Base-by-base conservation (phyloP, 2,888 invertebrate genomes). In the Sussaba pulchella region DNA sequence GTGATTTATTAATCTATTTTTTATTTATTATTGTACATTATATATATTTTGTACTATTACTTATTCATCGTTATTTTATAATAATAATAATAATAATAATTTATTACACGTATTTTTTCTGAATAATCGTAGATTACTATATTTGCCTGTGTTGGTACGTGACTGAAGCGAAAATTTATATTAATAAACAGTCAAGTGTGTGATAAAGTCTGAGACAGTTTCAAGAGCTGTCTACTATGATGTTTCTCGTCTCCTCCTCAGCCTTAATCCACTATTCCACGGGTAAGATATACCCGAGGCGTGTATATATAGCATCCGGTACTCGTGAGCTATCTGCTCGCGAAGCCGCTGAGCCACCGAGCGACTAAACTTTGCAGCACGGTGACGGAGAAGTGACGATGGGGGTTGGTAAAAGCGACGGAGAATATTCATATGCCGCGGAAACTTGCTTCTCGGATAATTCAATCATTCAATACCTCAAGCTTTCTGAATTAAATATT, bases 391-490 rank as follows among this genome's bases (percentile, higher is more conserved):
- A 5, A 50, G 50, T 50, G 50, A 50, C 50, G 50, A 50, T 6
- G 21, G 50, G 50, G 14, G 8, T 6, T 10, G 21, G 19, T 31
- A 31, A 31, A 31, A 31, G 14, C 47, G 47, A n/a, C 19, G 3
- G 19, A 36, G 36, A 59, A 71, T 59, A 71, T 71, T 59, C 70
- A 59, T 47, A 10, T 21, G 45, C 21, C 21, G 14, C 31, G 59
- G n/a, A 71, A 47, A 71, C 59, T 71, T 71, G 36, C 45, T 17
- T 21, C 19, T 21, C 47, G 47, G 59, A 47, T 59, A 47, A 72
- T 52, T 72, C 52, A 72, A 72, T 72, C 26, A 52, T 50, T 52
- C 26, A 41, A 26, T 52, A 41, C 61, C 39, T 45, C 70, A 10
- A 31, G 47, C 6, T 4, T 39, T 31, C 47, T 24, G 14, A n/a